Base-by-base conservation (phyloP, 2,888 invertebrate genomes). In the Andrena haemorrhoa region DNA sequence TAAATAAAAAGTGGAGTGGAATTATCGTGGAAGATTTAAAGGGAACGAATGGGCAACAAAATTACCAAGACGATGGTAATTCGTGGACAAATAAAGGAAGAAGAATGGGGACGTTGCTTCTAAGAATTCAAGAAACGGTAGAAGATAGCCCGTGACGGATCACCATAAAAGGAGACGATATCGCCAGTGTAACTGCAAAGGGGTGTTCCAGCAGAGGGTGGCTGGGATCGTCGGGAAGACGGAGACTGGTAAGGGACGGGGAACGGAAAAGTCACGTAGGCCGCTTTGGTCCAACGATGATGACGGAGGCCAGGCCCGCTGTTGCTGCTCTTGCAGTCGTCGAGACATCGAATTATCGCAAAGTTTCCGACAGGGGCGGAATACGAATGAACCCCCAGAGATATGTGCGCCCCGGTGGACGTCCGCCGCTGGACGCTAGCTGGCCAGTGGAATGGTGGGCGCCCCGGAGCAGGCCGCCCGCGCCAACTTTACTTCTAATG, bases 261-360 rank as follows among this genome's bases (percentile, higher is more conserved):
- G 61, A 69, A 66, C 56, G 75, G 72, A 70, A 76, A 80, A 83
- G 89, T 87, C 87, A 88, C 88, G 88, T 88, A 88, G 86, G 83
- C 79, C 87, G 88, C 76, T 85, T 88, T 83, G 83, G 88, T 77
- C 82, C 79, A 75, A 83, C 86, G 83, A 85, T 69, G 87, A 88
- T 75, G 88, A 84, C 75, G 84, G 76, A 66, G 79, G 64, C 86
- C 58, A 64, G 31, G 41, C 80, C 51, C 51, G 82, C 63, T 68
- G 81, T 75, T 75, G 88, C 80, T 83, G 88, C 84, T 88, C 78
- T 84, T 71, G 84, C 84, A 87, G 88, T 86, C 83, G 88, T 79
- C 88, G 88, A 88, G 88, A 86, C 88, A 88, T 88, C 88, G 88
- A 88, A 88, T 88, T 88, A 88, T 88, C 88, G 87, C 88, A 63